A percentile compares a stretch with the other conserved stretches of the same genome.
Conservation (phyloP, 1,140 invertebrate genomes). For the Pseudomyrmex cubaensis region DNA sequence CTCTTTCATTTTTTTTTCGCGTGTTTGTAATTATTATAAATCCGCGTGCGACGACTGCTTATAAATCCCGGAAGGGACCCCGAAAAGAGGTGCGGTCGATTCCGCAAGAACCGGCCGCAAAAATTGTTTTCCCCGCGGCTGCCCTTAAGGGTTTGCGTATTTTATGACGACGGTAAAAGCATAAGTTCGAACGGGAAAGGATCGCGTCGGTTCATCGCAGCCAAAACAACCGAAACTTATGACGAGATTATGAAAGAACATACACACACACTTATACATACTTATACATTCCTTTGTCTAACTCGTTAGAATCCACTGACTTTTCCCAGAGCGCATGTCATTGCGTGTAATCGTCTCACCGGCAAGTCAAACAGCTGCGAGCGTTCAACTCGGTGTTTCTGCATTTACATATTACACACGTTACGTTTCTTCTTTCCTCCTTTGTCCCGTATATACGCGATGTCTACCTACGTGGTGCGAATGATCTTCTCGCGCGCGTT, state of each 20-base stretch:
- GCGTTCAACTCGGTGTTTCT: constrained; percentile 28
- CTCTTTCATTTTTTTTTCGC: not conserved
- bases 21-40: constrained; percentile 72
- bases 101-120: constrained; percentile 30
- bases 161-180: constrained; percentile 54
- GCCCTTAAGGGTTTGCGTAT: constrained; percentile 39
- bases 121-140: constrained; percentile 54
- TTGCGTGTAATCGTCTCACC: constrained; percentile 34
- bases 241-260: constrained; percentile 43
- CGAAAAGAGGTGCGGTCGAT: constrained; percentile 23
- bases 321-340: not conserved
- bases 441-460: constrained; percentile 45
- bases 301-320: not conserved
- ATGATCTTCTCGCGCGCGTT: constrained; percentile 15
- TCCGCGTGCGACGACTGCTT: constrained; percentile 39
- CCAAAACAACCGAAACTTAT: constrained; percentile 54
- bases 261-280: too few species aligned
- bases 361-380: constrained; percentile 34
- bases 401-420: constrained; percentile 46
- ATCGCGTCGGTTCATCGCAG: constrained; percentile 14
- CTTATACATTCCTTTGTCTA: not conserved
- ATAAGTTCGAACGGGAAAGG: constrained; percentile 31
- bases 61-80: constrained; percentile 54
- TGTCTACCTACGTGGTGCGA: constrained; percentile 22
- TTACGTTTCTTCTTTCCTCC: constrained; percentile 28